Percentiles rank a stretch among this genome's conserved stretches.
Conservation (phyloP, 2,888 invertebrate species). For the Drosophila emarginata region DNA sequence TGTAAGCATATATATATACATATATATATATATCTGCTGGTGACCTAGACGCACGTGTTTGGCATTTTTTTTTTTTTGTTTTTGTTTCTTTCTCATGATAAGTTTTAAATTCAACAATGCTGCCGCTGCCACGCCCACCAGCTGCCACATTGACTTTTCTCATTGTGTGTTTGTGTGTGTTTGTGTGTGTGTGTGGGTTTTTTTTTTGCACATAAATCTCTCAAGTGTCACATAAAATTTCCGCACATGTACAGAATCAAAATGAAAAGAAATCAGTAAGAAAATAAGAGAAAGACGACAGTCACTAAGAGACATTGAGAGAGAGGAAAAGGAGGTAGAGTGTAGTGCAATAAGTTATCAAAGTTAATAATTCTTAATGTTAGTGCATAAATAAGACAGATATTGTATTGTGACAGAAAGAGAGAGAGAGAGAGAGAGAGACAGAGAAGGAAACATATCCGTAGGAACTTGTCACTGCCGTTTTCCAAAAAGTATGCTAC, state of each 20-base stretch:
- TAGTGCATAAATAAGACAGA: constrained; percentile 72
- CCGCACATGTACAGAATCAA: constrained; percentile 75
- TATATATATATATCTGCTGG: constrained; percentile 27
- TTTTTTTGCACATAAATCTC: constrained; percentile 58
- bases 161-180: not conserved
- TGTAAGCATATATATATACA: constrained; percentile 3
- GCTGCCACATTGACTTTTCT: constrained; percentile 29
- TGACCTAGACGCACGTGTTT: constrained; percentile 54
- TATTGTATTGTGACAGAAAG: constrained; percentile 1
- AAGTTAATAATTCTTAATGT: constrained; percentile 78
- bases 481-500: constrained; percentile 57
- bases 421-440: constrained; percentile 16
- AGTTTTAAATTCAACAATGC: constrained; percentile 62
- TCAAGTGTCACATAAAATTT: constrained; percentile 77
- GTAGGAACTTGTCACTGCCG: constrained; percentile 48
- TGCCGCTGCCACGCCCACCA: constrained; percentile 52
- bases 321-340: constrained; percentile 9
- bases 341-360: constrained; percentile 73
- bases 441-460: constrained; percentile 32
- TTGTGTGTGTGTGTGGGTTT: not conserved
- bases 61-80: constrained; percentile 38
- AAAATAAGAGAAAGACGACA: constrained; percentile 1
- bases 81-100: constrained; percentile 23
- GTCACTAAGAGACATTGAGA: not conserved
- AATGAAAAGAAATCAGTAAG: constrained; percentile 55